Conservation (phyloP, 2,113 vertebrate species). For the Columba livia region DNA sequence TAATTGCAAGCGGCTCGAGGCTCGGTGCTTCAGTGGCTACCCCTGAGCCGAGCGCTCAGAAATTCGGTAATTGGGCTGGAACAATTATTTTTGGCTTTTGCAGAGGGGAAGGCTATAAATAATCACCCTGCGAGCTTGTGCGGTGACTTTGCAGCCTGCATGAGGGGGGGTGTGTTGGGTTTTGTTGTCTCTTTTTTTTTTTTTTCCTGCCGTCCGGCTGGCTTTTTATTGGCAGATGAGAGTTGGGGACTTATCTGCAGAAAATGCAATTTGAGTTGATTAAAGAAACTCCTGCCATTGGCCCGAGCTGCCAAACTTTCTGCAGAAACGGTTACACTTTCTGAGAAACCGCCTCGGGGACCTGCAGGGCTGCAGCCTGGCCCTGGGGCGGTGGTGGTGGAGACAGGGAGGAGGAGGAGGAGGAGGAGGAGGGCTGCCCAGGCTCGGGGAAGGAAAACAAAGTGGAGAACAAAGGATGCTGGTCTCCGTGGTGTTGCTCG, state of each 20-base stretch:
- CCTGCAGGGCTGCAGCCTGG: background rate
- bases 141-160: constrained; percentile 53
- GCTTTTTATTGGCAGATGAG: background rate
- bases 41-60: background rate
- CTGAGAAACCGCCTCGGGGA: background rate
- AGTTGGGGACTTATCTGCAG: constrained; percentile 37
- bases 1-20: background rate
- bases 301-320: background rate
- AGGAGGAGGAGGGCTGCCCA: background rate
- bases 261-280: constrained; percentile 46
- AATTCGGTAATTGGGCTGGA: constrained; percentile 59
- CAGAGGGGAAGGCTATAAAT: constrained; percentile 59
- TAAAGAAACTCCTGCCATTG: constrained; percentile 46
- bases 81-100: constrained; percentile 65
- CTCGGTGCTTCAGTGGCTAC: background rate
- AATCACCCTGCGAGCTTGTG: constrained; percentile 38
- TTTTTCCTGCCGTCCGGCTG: background rate
- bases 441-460: background rate
- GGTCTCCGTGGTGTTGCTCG: fast-evolving
- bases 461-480: background rate
- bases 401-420: background rate
- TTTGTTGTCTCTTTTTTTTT: background rate
- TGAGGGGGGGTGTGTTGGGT: background rate
- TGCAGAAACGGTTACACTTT: background rate
- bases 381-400: fast-evolving